Evolutionary conservation across 2,113 vertebrate genomes (phyloP).

Genomic region (Ginglymostoma cirratum): DNA sequence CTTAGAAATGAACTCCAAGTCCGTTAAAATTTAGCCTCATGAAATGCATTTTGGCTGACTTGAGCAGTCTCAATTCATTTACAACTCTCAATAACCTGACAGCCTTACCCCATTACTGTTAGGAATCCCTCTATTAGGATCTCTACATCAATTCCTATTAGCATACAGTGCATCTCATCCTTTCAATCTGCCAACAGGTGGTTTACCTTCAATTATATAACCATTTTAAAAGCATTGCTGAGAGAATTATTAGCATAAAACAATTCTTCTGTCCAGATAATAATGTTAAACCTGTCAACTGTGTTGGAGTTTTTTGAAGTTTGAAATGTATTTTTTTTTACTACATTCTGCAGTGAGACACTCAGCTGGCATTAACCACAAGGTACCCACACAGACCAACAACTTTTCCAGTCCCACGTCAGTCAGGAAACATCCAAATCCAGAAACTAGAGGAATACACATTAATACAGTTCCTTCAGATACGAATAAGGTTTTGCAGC

Average conservation of each 20-base stretch:
- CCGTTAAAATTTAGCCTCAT: background rate
- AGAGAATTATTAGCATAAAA: background rate
- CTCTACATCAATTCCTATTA: background rate
- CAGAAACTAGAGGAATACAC: background rate
- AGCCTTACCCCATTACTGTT: background rate
- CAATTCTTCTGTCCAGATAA: background rate
- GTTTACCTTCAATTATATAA: slow-evolving; percentile 15
- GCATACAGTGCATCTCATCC: background rate
- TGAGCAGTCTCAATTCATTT: background rate
- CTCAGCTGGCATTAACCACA: background rate
- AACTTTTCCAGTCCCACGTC: background rate
- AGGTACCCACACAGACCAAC: background rate
- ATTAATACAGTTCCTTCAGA: background rate
- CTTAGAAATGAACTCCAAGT: background rate
- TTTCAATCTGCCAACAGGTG: background rate
- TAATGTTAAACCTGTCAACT: slow-evolving; percentile 9
- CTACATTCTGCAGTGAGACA: background rate
- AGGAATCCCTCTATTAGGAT: background rate
- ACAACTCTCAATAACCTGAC: background rate
- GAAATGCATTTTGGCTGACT: background rate
- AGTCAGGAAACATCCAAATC: background rate
- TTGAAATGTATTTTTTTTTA: slow-evolving; percentile 2
- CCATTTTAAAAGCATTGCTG: background rate
- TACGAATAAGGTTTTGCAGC: background rate
- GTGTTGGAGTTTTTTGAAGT: background rate